These are phyloP conservation scores for Diadumene lineata DNA, from an alignment of 92 coral and sea anemone species.

Conservation along the genomic window DNA sequence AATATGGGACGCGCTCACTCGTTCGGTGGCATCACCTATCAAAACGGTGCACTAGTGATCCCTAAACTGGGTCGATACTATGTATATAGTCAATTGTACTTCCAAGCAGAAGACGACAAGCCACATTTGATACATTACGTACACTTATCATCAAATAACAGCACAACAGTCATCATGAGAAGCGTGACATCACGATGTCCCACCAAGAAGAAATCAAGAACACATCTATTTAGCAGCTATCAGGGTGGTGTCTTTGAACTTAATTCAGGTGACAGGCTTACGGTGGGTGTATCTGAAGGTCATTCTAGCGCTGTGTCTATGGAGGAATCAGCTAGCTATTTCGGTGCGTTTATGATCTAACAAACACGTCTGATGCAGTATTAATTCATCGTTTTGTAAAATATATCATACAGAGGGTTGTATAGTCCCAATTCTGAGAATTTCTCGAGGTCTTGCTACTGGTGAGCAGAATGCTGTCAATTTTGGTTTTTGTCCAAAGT, in stretches of 20 bases:
- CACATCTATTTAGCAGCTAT: constrained; percentile 74
- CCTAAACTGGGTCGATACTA: constrained; percentile 73
- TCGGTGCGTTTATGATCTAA: constrained; percentile 84
- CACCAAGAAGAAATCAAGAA: constrained; percentile 45
- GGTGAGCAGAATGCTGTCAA: not conserved
- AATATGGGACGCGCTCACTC: constrained; percentile 65
- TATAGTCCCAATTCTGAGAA: constrained; percentile 8
- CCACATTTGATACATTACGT: constrained; percentile 70
- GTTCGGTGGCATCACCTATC: constrained; percentile 72
- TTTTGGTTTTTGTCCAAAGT: constrained; percentile 21
- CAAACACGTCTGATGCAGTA: constrained; percentile 15
- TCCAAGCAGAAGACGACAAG: constrained; percentile 56
- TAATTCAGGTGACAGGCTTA: constrained; percentile 51
- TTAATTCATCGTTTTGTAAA: constrained; percentile 11
- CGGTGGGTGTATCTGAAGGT: constrained; percentile 72
- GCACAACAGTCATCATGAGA: constrained; percentile 66
- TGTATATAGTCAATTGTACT: constrained; percentile 84
- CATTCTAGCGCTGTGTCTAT: constrained; percentile 36
- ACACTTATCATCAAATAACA: constrained; percentile 62
- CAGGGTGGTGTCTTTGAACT: constrained; percentile 84
- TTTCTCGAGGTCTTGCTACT: constrained; percentile 7
- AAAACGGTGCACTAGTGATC: constrained; percentile 66
- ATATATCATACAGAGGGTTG: not conserved
- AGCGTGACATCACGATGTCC: constrained; percentile 72
- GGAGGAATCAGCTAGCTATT: constrained; percentile 81